phyloP scores from a whole-genome alignment of 2,113 vertebrate genomes.

The Bambusicola thoracicus region DNA sequence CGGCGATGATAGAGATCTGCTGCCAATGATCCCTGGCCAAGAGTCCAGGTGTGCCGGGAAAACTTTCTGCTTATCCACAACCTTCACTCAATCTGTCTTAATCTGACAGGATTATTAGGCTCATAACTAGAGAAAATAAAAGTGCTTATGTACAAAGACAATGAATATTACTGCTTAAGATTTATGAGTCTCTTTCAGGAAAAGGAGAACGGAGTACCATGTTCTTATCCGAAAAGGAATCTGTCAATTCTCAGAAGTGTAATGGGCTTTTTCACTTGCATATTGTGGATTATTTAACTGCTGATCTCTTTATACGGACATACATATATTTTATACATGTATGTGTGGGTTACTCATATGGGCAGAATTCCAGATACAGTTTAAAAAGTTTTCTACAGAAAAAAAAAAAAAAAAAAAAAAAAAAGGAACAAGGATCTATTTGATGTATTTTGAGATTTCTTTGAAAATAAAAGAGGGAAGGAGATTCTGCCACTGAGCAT shows the following conservation, averaged over 20 bases:
- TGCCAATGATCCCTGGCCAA: background rate
- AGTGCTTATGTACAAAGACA: background rate
- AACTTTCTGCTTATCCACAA: background rate
- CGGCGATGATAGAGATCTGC: background rate
- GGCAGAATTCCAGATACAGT: background rate
- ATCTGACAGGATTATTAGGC: background rate
- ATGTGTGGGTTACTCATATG: background rate
- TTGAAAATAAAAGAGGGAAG: background rate
- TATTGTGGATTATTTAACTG: background rate
- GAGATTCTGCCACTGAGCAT: background rate
- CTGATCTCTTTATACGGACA: background rate
- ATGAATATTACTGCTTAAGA: background rate
- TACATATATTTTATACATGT: background rate
- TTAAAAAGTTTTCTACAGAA: background rate
- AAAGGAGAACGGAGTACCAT: background rate
- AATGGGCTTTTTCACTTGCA: background rate
- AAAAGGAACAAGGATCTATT: background rate
- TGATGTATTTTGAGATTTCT: background rate
- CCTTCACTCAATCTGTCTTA: background rate
- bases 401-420: background rate
- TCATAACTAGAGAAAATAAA: constrained; percentile 19
- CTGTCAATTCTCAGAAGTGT: background rate
- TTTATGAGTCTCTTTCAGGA: background rate
- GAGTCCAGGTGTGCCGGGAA: background rate
- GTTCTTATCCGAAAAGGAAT: background rate